phyloP scores from a whole-genome alignment of 1,140 invertebrate genomes.

The Nephila pilipes region DNA sequence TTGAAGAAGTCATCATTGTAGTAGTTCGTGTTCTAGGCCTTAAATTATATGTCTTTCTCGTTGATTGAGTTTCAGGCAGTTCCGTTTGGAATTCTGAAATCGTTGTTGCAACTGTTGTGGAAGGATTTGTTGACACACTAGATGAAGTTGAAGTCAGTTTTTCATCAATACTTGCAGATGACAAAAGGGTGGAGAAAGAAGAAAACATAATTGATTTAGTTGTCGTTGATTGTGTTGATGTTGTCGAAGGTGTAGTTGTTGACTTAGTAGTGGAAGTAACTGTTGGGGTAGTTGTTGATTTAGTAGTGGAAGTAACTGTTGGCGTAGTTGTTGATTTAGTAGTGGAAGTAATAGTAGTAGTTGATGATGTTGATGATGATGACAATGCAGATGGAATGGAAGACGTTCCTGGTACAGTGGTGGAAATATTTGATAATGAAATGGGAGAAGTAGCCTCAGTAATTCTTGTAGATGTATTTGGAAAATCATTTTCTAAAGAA shows the following conservation, averaged over 20 bases:
- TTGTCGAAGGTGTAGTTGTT: not conserved
- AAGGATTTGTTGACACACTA: not conserved
- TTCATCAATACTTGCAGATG: not conserved
- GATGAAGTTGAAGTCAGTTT: not conserved
- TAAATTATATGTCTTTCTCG: constrained; percentile 30
- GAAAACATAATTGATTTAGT: not conserved
- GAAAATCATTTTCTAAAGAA: too few species aligned
- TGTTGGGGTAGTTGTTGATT: not conserved
- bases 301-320: not conserved
- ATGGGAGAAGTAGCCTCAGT: not conserved
- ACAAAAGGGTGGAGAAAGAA: not conserved
- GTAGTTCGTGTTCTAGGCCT: not conserved
- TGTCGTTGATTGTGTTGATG: constrained; percentile 28
- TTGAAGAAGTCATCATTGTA: not conserved
- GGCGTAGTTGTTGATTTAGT: not conserved
- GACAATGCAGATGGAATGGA: not conserved
- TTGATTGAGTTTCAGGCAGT: not conserved
- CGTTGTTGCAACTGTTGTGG: not conserved
- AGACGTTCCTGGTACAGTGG: not conserved
- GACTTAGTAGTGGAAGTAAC: not conserved
- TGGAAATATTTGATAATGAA: not conserved
- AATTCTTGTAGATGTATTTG: not conserved
- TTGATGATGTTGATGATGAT: not conserved
- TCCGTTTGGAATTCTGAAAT: not conserved
- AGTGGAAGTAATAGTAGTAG: not conserved